Base-by-base conservation (phyloP, 2,888 invertebrate species). In the Drosophila crucigera region DNA sequence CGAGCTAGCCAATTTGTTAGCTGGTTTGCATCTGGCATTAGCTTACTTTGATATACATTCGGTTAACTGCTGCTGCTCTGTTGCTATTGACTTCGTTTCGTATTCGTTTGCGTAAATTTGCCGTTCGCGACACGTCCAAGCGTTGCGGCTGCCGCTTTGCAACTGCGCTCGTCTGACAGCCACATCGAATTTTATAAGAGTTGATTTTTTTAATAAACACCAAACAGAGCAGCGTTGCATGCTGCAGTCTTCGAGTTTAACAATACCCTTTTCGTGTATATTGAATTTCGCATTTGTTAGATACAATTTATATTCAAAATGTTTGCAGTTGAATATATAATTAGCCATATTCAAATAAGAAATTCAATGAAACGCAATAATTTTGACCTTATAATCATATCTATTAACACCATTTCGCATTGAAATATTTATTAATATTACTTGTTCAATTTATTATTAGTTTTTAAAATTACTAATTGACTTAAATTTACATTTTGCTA, bases 101-200 rank as follows among this genome's bases (percentile, higher is more conserved):
- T 16, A 43, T 63, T 66, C 52, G 49, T 52, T 60, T 64, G 65
- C 55, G 56, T 52, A 31, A 22, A 33, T 53, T 55, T 47, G 50
- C 77, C 55, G 54, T 49, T 56, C 76, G 73, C 89, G 84, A 84
- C 85, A 87, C 85, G 87, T 83, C 89, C 71, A 74, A 82, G 76
- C 89, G 68, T 56, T 80, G 68, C 74, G 80, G 65, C 83, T 82
- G 87, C 70, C 70, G 82, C 68, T 78, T 78, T 73, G 76, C 84
- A 87, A 87, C 87, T 87, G 78, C 87, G 85, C 76, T 77, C 73
- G 75, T 68, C 73, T 74, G 76, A 66, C 73, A 76, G 58, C 53
- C 82, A 68, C 86, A 86, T 68, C 78, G 75, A 84, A 86, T 73
- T 86, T 86, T 86, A 86, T 86, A 86, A 86, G 85, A 86, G 89